phyloP scores from a whole-genome alignment of 2,888 invertebrate species.

The Eupithecia pulchellata region DNA sequence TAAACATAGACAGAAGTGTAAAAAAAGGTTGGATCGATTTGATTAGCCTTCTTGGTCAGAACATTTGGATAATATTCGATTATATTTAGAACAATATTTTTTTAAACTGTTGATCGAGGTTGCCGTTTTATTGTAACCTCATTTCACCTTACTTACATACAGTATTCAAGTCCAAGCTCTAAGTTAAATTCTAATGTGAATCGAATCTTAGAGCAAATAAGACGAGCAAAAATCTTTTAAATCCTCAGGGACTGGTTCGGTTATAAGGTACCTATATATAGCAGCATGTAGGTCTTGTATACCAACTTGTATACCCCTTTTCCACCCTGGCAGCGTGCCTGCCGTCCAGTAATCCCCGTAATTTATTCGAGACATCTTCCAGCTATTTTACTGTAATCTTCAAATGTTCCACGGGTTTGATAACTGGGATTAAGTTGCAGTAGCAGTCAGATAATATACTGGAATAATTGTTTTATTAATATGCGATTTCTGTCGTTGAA shows the following conservation, averaged over 20 bases:
- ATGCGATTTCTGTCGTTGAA: neutral
- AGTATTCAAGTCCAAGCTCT: too few relatives aligned
- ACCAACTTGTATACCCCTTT: neutral
- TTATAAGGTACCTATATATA: neutral
- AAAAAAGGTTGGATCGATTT: neutral
- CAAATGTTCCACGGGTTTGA: constrained; percentile 45
- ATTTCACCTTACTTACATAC: too few relatives aligned
- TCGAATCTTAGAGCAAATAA: neutral
- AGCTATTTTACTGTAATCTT: constrained; percentile 56
- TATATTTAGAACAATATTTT: too few relatives aligned
- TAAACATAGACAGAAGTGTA: neutral
- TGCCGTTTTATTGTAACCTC: too few relatives aligned
- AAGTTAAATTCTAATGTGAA: neutral
- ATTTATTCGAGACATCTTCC: constrained; percentile 53
- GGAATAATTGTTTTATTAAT: constrained; percentile 7
- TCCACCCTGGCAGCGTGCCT: neutral
- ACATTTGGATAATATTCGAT: neutral
- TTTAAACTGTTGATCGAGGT: too few relatives aligned
- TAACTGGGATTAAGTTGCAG: constrained; percentile 19
- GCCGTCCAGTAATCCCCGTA: constrained; percentile 35
- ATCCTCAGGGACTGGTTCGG: neutral
- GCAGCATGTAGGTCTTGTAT: neutral
- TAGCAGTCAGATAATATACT: neutral
- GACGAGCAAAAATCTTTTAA: too few relatives aligned
- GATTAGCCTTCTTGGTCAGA: neutral